These are phyloP conservation scores for Silurus glanis DNA, from an alignment of 2,113 vertebrate genomes.

Conservation along the genomic window DNA sequence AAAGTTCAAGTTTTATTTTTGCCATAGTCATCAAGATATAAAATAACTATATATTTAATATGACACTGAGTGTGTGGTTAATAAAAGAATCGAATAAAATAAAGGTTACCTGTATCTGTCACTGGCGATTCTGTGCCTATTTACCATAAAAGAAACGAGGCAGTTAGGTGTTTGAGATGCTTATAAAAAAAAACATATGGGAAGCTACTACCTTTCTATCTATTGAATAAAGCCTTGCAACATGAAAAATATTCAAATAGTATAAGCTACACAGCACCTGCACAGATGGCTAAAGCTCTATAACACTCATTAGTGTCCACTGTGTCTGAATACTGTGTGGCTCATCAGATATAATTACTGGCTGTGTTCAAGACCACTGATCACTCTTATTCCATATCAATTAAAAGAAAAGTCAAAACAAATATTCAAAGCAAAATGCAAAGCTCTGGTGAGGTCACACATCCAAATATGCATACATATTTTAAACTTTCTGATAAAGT, in stretches of 20 bases:
- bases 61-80: neutral
- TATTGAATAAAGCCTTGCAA: neutral
- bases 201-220: neutral
- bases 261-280: neutral
- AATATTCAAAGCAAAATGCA: neutral
- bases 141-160: conserved; percentile 27
- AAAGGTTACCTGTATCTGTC: conserved; percentile 79
- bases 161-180: neutral
- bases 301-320: conserved; percentile 8
- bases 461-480: neutral
- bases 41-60: neutral
- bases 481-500: neutral
- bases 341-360: conserved; percentile 26
- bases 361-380: conserved; percentile 27
- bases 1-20: neutral
- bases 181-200: neutral
- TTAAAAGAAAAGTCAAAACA: neutral
- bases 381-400: neutral
- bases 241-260: neutral
- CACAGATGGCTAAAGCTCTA: neutral
- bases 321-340: conserved; percentile 1
- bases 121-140: conserved; percentile 78
- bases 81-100: neutral
- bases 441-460: neutral
- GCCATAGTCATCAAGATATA: neutral